A percentile compares a stretch with the other conserved stretches of the same genome.
Conservation (phyloP, 2,113 vertebrate species). For the Pomatostomus ruficeps region DNA sequence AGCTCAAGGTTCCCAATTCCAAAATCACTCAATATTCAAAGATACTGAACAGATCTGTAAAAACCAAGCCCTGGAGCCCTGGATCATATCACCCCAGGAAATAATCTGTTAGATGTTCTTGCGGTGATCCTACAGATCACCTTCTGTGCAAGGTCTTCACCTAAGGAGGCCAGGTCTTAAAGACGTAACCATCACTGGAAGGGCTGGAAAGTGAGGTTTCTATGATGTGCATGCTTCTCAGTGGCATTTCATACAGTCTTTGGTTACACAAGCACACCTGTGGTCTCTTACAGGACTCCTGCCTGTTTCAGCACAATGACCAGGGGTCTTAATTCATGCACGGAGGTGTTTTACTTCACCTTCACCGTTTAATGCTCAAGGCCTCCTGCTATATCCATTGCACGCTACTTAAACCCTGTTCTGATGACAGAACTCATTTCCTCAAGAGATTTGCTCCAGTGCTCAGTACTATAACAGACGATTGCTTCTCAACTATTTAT, state of each 20-base stretch:
- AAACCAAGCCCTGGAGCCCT: background rate
- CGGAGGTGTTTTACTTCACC: background rate
- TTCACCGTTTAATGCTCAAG: background rate
- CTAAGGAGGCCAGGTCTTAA: background rate
- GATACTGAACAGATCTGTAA: background rate
- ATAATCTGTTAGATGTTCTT: background rate
- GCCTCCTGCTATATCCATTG: background rate
- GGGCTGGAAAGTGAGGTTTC: background rate
- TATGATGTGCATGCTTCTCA: rapidly evolving
- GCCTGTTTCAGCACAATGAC: rapidly evolving
- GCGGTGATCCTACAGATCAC: rapidly evolving
- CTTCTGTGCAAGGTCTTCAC: background rate
- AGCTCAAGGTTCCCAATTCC: background rate
- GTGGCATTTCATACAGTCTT: background rate
- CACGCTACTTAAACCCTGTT: background rate
- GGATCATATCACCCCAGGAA: background rate
- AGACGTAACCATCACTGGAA: background rate
- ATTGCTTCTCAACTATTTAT: background rate
- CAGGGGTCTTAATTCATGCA: background rate
- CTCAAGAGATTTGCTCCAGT: background rate
- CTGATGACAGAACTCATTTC: slow-evolving; percentile 31
- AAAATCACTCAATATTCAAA: background rate
- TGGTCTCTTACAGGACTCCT: background rate
- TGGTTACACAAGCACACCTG: background rate
- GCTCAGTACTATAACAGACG: background rate